Evolutionary conservation across 2,113 vertebrate species (phyloP).

Genomic region (Apteryx owenii): DNA sequence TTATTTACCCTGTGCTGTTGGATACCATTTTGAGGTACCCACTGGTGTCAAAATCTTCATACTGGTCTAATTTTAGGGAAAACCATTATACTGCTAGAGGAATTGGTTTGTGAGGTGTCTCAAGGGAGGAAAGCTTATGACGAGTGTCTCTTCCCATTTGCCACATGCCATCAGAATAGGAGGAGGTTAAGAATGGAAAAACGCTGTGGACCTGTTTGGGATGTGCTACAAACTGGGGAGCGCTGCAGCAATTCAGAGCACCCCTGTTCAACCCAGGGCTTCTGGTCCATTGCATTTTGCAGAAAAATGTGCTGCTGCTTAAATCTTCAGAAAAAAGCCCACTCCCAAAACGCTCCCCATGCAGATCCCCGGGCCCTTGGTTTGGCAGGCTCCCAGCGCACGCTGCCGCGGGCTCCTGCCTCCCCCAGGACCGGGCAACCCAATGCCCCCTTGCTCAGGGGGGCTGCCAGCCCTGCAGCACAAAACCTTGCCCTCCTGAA

Average conservation of each 20-base stretch:
- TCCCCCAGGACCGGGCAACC: not conserved
- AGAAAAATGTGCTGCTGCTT: not conserved
- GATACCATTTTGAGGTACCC: not conserved
- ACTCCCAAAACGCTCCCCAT: not conserved
- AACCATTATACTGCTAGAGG: not conserved
- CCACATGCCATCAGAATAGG: not conserved
- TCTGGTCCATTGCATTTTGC: not conserved
- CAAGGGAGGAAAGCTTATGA: not conserved
- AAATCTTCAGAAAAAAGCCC: not conserved
- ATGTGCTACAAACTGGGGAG: not conserved
- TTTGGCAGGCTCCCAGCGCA: rapidly evolving
- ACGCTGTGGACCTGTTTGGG: not conserved
- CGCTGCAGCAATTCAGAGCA: not conserved
- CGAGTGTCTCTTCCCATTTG: not conserved
- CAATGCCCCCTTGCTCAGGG: not conserved
- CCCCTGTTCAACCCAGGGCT: not conserved
- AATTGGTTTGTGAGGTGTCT: not conserved
- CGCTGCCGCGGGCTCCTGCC: rapidly evolving
- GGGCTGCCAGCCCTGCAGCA: not conserved
- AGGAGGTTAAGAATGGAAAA: not conserved
- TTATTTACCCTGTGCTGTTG: not conserved
- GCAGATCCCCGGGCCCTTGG: not conserved
- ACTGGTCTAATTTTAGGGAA: not conserved
- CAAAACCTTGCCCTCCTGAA: not conserved
- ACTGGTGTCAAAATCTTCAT: not conserved